Conservation (phyloP, 2,888 invertebrate genomes). For the Drosophila algonquin region DNA sequence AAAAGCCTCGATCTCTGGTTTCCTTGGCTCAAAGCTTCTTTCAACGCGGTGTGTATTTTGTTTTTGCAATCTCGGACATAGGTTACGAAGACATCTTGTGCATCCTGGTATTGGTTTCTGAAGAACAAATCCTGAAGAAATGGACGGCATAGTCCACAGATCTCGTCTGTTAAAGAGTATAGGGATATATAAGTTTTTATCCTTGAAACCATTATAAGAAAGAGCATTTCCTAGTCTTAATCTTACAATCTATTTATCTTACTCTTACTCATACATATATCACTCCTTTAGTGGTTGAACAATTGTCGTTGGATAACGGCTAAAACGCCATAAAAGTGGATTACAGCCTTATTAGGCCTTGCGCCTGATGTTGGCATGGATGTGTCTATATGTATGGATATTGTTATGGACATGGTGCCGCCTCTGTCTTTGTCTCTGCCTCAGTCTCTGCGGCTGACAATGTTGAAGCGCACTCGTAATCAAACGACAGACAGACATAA, state of each 20-base stretch:
- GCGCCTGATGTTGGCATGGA: constrained; percentile 15
- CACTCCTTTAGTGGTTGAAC: constrained; percentile 24
- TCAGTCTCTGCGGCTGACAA: constrained; percentile 7
- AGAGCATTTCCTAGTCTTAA: background rate
- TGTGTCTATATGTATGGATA: constrained; percentile 8
- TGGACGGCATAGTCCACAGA: too few species aligned
- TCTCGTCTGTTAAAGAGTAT: too few species aligned
- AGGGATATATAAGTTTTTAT: too few species aligned
- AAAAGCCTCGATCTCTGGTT: too few species aligned
- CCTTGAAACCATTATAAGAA: background rate
- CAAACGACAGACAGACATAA: constrained; percentile 2
- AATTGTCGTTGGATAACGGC: constrained; percentile 46
- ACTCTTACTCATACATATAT: constrained; percentile 7
- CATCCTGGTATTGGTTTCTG: too few species aligned
- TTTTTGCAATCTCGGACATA: too few species aligned
- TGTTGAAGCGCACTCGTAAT: constrained; percentile 27
- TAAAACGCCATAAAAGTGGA: constrained; percentile 46
- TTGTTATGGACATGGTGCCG: constrained; percentile 8
- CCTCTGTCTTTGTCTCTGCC: constrained; percentile 12
- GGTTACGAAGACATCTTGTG: too few species aligned
- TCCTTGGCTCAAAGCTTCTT: too few species aligned
- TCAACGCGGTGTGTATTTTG: too few species aligned
- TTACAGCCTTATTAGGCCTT: constrained; percentile 27
- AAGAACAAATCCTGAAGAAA: too few species aligned
- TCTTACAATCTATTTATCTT: background rate